phyloP scores from a whole-genome alignment of 92 coral and sea anemone genomes.

The Actinostola sp. region DNA sequence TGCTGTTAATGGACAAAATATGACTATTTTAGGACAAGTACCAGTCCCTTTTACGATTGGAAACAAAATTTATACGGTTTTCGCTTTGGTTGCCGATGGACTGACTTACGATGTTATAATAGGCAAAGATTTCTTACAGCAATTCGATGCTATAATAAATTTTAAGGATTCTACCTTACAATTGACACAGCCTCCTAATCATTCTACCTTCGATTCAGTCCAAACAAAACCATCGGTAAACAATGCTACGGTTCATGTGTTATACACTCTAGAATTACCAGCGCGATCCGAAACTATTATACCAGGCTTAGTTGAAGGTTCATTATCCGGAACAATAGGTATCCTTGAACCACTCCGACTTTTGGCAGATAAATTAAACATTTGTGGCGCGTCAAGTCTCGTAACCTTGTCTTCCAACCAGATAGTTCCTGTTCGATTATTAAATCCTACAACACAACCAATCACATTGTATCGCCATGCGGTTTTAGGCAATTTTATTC shows the following conservation, averaged over 20 bases:
- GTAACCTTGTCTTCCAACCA: not conserved
- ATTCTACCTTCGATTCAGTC: no score
- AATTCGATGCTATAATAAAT: not conserved
- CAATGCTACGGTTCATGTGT: no score
- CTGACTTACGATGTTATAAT: not conserved
- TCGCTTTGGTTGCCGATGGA: not conserved
- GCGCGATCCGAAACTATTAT: no score
- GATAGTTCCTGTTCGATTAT: no score
- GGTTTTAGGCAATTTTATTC: not conserved
- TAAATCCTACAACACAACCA: constrained; percentile 1
- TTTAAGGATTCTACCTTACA: not conserved
- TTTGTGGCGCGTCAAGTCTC: not conserved
- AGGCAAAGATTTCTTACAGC: not conserved
- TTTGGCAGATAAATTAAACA: not conserved
- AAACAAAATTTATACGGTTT: no score
- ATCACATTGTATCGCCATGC: not conserved
- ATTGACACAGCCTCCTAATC: not conserved
- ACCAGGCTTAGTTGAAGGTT: no score
- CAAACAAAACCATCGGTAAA: no score
- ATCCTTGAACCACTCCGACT: not conserved
- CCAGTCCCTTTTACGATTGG: no score
- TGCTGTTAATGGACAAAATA: no score
- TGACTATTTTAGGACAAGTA: no score
- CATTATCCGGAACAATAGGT: no score
- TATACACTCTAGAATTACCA: no score